Conservation (phyloP, 2,113 vertebrate genomes). For the Dicrurus megarhynchus region DNA sequence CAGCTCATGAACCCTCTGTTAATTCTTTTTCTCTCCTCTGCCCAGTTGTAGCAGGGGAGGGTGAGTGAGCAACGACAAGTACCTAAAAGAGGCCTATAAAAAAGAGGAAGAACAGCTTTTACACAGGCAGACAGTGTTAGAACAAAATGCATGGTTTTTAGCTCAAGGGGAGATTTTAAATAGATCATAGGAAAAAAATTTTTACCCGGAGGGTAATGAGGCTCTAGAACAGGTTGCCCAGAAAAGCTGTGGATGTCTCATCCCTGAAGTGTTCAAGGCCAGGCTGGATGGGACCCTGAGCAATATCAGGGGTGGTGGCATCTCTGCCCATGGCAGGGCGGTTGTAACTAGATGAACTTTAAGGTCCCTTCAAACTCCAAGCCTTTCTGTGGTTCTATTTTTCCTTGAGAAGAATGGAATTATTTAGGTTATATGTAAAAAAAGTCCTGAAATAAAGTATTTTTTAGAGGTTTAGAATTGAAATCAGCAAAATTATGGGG, state of each 20-base stretch:
- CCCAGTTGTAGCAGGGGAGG: not conserved
- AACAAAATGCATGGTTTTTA: not conserved
- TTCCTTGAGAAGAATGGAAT: not conserved
- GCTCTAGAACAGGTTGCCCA: not conserved
- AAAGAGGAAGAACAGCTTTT: not conserved
- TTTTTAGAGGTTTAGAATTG: not conserved
- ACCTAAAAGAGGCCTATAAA: not conserved
- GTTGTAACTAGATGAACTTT: not conserved
- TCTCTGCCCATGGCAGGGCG: not conserved
- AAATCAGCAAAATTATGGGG: not conserved
- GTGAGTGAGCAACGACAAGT: not conserved
- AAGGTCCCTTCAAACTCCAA: not conserved
- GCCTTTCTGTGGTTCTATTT: not conserved
- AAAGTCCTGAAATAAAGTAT: not conserved
- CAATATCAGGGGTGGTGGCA: not conserved
- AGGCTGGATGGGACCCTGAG: not conserved
- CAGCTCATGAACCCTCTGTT: not conserved
- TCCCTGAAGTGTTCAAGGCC: not conserved
- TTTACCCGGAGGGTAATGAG: no score
- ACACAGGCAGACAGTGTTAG: not conserved
- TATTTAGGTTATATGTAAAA: not conserved
- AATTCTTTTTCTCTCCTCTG: not conserved
- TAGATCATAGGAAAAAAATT: not conserved
- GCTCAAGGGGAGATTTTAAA: not conserved
- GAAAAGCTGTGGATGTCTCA: not conserved